phyloP scores from a whole-genome alignment of 2,113 vertebrate genomes.

The Mobula birostris region DNA sequence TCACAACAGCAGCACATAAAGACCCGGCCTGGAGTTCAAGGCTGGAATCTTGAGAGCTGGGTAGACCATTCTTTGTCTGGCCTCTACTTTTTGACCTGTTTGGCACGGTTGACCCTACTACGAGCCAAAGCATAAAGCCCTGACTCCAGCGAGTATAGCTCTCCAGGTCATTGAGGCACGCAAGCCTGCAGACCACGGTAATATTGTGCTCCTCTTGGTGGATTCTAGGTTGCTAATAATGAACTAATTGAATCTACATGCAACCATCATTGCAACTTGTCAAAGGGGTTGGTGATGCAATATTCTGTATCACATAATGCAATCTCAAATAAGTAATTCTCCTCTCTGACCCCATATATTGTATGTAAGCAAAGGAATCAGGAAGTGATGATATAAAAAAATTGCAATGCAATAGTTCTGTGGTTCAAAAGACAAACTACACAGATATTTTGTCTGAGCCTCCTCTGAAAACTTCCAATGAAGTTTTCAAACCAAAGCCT shows the following conservation, averaged over 20 bases:
- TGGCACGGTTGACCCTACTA: no score
- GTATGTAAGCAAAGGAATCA: background rate
- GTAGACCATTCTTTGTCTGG: no score
- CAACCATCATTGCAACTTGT: background rate
- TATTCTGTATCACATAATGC: background rate
- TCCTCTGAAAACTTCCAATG: background rate
- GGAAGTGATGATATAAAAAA: background rate
- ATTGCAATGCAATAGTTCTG: background rate
- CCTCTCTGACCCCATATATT: background rate
- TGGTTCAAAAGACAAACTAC: background rate
- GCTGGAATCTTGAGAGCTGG: no score
- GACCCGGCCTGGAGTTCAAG: no score
- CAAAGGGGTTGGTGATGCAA: background rate
- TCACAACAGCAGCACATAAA: no score
- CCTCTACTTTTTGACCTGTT: no score
- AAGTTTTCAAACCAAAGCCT: background rate
- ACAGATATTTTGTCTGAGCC: background rate
- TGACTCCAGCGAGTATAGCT: no score
- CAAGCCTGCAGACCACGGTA: no score
- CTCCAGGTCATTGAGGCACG: no score
- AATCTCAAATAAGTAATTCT: background rate
- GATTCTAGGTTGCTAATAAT: background rate
- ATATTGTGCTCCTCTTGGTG: no score
- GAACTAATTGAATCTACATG: background rate
- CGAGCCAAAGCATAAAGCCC: no score